These are phyloP conservation scores for Perizoma affinitatum DNA, from an alignment of 2,888 invertebrate genomes.

Conservation along the genomic window DNA sequence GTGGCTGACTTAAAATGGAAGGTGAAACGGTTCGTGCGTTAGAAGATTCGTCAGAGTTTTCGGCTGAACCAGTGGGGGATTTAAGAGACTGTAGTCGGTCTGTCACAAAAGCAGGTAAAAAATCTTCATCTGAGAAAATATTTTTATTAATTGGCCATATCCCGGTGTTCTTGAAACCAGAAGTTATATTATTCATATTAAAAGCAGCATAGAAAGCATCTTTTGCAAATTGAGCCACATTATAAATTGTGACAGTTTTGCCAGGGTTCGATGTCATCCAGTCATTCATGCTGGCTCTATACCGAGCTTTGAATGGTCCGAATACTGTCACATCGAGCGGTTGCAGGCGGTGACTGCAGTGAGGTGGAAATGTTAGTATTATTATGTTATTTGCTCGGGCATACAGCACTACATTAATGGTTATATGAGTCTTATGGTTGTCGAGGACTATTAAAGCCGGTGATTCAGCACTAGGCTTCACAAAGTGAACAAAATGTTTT, in stretches of 20 bases:
- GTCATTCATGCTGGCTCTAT: constrained; percentile 30
- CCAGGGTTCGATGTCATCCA: constrained; percentile 34
- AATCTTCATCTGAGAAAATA: background rate
- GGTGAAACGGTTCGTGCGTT: no score
- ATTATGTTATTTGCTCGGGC: constrained; percentile 3
- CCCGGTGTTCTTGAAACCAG: background rate
- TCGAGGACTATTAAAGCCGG: constrained; percentile 5
- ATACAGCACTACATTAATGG: background rate
- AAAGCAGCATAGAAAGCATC: constrained; percentile 26
- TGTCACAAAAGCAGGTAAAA: background rate
- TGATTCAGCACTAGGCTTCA: background rate
- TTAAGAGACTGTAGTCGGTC: constrained; percentile 6
- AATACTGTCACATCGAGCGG: constrained; percentile 17
- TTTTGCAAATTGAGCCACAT: constrained; percentile 31
- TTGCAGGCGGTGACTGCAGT: constrained; percentile 18
- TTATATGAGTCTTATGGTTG: constrained; percentile 6
- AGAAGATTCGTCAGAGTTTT: constrained; percentile 3
- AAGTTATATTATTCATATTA: constrained; percentile 8
- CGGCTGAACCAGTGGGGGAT: constrained; percentile 15
- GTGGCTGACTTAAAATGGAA: no score
- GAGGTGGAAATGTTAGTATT: constrained; percentile 25
- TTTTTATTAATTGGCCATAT: background rate
- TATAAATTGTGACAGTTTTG: constrained; percentile 30
- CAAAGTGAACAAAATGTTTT: constrained; percentile 1
- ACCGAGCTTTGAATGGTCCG: constrained; percentile 30